Evolutionary conservation across 2,113 vertebrate species (phyloP), one percentile per base, ranked within the genome.

Genomic region (Callithrix jacchus): DNA sequence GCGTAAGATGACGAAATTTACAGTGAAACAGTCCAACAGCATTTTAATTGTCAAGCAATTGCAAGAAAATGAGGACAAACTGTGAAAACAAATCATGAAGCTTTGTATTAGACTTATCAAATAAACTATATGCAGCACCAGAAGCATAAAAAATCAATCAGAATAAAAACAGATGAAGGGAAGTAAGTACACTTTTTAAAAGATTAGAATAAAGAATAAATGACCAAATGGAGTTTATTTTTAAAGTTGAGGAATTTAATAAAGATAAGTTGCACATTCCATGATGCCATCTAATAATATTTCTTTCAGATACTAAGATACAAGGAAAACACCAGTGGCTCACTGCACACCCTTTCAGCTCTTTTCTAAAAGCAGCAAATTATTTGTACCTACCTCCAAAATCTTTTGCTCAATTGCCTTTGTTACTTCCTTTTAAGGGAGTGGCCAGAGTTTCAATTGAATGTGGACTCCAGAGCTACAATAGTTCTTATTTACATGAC

Each of bases 11-110:
- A 73, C 11, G 82, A 92, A 89, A 79, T 89, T 81, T 27, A 94
- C 58, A 84, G 23, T 61, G 13, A 81, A 81, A 20, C 14, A 61
- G 17, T 45, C 52, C 76, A 74, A 84, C 11, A 77, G 10, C 61
- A 49, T 66, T 91, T 89, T 82, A 95, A 61, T 7, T 70, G 42
- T 81, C 25, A 40, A 70, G 37, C 4, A 61, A 35, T 83, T 87
- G 35, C 74, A 96, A 68, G 49, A 94, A 93, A 96, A 82, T 82
- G 14, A 91, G 45, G 42, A 58, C 92, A 96, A 92, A 52, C 14
- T 52, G 17, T 45, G 40, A 81, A n/a, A 92, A 16, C 21, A 88
- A 70, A 74, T 61, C 12, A n/a, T 58, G 20, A 89, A 49, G 21
- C n/a, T 91, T 85, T 86, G 10, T 86, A 77, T 89, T 35, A 95